Evolutionary conservation across 2,888 invertebrate species (phyloP).

Genomic region (Tricholauxania praeusta): DNA sequence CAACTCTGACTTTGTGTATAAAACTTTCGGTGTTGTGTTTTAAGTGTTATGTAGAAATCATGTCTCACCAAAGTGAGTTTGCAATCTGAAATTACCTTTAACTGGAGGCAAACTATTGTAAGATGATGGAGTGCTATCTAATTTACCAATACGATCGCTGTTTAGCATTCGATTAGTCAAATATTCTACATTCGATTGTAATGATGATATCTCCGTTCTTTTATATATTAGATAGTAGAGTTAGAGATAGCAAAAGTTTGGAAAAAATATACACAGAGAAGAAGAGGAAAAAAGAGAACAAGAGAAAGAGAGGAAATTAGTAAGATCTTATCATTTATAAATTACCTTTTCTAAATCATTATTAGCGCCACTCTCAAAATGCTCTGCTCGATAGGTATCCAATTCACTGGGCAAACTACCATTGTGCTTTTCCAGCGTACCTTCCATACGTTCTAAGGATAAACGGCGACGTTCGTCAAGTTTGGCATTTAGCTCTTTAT

Average conservation of each 20-base stretch:
- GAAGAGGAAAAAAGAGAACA: slow-evolving; percentile 41
- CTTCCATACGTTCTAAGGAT: not conserved
- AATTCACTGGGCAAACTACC: slow-evolving; percentile 43
- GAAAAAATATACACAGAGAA: slow-evolving; percentile 34
- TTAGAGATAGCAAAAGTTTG: slow-evolving; percentile 1
- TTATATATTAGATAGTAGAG: not conserved
- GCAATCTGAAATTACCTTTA: slow-evolving; percentile 59
- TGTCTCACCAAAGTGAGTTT: not conserved
- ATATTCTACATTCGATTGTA: slow-evolving; percentile 69
- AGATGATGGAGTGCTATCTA: slow-evolving; percentile 61
- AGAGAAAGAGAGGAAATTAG: slow-evolving; percentile 49
- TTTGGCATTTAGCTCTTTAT: slow-evolving; percentile 58
- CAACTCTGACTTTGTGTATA: too few species aligned
- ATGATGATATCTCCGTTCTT: slow-evolving; percentile 68
- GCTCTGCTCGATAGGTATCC: slow-evolving; percentile 55
- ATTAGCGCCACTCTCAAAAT: slow-evolving; percentile 42
- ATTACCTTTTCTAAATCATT: slow-evolving; percentile 51
- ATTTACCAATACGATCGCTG: slow-evolving; percentile 66
- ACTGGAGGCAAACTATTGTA: slow-evolving; percentile 63
- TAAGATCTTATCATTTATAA: slow-evolving; percentile 45
- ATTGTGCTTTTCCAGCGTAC: not conserved
- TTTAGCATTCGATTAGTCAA: slow-evolving; percentile 66
- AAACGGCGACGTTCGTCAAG: slow-evolving; percentile 38
- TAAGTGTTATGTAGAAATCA: not conserved
- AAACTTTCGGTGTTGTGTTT: too few species aligned